Base-by-base conservation (phyloP, 2,797 vertebrate species). In the Poeciliopsis paucimaculata region DNA sequence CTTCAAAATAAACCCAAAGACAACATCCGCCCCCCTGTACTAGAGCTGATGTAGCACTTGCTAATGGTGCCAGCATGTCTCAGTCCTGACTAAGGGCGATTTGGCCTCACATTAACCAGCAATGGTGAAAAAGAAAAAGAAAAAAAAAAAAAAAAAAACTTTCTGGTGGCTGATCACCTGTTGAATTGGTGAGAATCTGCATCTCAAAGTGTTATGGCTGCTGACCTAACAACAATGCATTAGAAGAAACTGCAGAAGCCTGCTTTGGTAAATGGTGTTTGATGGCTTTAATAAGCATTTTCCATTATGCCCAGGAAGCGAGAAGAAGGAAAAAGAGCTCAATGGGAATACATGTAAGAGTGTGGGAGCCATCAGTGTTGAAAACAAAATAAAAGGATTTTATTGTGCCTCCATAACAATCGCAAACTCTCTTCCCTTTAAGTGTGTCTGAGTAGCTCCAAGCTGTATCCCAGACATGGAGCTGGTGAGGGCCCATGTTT, bases 401-500 rank as follows among this genome's bases (percentile, higher is more conserved):
- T 87, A 87, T 90, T 90, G 89, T 82, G 78, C 90, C 62, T 90
- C 88, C 82, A 79, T 85, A 91, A 90, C 91, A 90, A 90, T 91
- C 86, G 82, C 87, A 90, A 78, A 90, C 84, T 86, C 85, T 89
- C 83, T 85, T 77, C 82, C 86, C 77, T 88, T 87, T 84, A 90
- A 75, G 87, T 90, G 88, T 82, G 78, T 88, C 92, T 94, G 87
- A 92, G 90, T 91, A 93, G 92, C 92, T 91, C 83, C 85, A 77
- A 93, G 92, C 91, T 91, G 88, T 81, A 92, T 94, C 86, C 84
- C 87, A 82, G 89, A 84, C 90, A 86, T 87, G 89, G 92, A 91
- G 94, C 90, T 90, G 90, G 91, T 90, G 87, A 86, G 90, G 87
- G 88, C 84, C 91, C 89, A 96, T 95, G 94, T 95, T 95, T 96